phyloP scores from a whole-genome alignment of 2,797 vertebrate genomes.

The Sardinella longiceps region DNA sequence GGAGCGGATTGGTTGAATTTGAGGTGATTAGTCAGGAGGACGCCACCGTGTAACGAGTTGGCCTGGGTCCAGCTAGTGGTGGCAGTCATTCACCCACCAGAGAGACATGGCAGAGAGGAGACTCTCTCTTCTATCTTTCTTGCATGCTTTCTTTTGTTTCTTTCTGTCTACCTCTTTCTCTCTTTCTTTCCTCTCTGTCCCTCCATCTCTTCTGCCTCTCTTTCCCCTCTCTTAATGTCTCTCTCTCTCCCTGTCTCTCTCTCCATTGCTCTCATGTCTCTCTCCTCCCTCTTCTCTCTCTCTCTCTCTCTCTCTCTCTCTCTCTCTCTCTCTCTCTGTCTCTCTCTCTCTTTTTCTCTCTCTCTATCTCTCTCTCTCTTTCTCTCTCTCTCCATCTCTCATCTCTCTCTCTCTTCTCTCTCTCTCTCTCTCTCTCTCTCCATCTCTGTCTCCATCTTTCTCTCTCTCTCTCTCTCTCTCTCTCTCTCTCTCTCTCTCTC shows the following conservation, averaged over 20 bases:
- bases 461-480: too few relatives aligned
- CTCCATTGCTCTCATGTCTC: neutral
- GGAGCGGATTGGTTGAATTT: constrained; percentile 10
- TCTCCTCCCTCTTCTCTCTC: neutral
- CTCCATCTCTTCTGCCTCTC: neutral
- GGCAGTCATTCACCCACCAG: neutral
- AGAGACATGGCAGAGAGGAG: neutral
- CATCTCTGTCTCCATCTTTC: too few relatives aligned
- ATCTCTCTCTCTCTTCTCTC: neutral
- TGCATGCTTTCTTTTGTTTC: neutral
- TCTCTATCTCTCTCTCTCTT: neutral
- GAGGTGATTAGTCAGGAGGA: neutral
- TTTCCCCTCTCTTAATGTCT: too few relatives aligned
- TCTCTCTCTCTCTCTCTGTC: too few relatives aligned
- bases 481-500: too few relatives aligned
- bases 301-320: too few relatives aligned
- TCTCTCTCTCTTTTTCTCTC: too few relatives aligned
- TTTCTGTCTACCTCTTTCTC: neutral
- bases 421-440: neutral
- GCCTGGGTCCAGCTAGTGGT: neutral
- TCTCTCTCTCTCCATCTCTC: neutral
- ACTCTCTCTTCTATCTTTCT: neutral
- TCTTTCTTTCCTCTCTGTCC: neutral
- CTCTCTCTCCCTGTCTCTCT: too few relatives aligned
- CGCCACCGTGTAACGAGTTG: constrained; percentile 8